phyloP scores from a whole-genome alignment of 2,113 vertebrate species.

The Entosphenus tridentatus region DNA sequence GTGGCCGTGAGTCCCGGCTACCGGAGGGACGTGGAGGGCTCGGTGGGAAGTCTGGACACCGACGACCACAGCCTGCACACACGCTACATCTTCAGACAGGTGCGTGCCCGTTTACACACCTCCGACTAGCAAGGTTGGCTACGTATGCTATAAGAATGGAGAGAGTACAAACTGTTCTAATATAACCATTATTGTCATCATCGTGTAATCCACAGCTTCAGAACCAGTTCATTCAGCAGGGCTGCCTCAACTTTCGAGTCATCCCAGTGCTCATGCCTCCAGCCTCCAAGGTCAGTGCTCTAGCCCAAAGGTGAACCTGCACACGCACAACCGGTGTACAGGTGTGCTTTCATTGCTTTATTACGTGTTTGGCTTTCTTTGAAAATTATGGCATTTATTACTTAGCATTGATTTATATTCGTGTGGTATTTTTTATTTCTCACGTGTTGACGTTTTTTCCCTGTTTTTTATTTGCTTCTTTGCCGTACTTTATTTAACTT shows the following conservation, averaged over 20 bases:
- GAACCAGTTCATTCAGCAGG: constrained; percentile 81
- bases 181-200: too few relatives aligned
- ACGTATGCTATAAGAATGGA: too few relatives aligned
- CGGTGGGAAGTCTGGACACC: constrained; percentile 32
- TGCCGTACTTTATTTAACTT: neutral
- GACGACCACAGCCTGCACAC: constrained; percentile 83
- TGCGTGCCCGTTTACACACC: constrained; percentile 18
- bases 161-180: too few relatives aligned
- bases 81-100: constrained; percentile 82
- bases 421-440: neutral
- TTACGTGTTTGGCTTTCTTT: neutral
- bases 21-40: constrained; percentile 64
- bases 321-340: neutral
- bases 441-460: too few relatives aligned
- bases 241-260: constrained; percentile 78
- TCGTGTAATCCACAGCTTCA: constrained; percentile 38
- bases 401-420: neutral
- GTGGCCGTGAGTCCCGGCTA: constrained; percentile 89
- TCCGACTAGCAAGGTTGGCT: neutral
- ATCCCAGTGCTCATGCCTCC: constrained; percentile 70
- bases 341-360: neutral
- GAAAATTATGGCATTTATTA: neutral
- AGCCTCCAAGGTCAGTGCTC: constrained; percentile 41
- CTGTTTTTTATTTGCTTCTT: too few relatives aligned
- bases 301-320: neutral